Conservation (phyloP, 1,140 invertebrate species). For the Drosophila miranda region DNA sequence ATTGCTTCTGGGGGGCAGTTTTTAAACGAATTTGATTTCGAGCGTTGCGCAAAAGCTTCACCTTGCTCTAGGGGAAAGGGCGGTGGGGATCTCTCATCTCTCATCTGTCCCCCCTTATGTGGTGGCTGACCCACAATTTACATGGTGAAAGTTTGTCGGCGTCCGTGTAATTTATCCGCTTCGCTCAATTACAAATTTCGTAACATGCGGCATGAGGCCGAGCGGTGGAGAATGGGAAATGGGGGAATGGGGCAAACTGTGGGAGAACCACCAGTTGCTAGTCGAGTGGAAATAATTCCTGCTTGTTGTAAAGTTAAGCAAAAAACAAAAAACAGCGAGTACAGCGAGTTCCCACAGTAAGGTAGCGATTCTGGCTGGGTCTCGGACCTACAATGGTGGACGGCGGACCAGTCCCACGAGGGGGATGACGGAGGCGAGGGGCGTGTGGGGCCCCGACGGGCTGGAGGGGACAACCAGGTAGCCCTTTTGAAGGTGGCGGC, state of each 20-base stretch:
- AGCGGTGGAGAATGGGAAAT: neutral
- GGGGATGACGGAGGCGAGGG: too few species aligned
- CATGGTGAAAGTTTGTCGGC: constrained; percentile 64
- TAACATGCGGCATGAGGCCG: constrained; percentile 27
- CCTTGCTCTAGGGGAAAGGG: constrained; percentile 27
- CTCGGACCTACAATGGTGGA: too few species aligned
- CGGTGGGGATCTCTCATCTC: neutral
- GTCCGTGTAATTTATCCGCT: constrained; percentile 65
- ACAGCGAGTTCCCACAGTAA: constrained; percentile 4
- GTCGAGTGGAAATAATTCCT: neutral
- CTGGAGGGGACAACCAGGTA: too few species aligned
- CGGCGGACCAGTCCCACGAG: too few species aligned
- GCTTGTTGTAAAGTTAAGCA: too few species aligned
- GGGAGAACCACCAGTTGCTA: neutral
- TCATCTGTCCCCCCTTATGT: constrained; percentile 23
- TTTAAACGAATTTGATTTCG: constrained; percentile 68
- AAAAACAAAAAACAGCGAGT: neutral
- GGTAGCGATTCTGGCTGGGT: too few species aligned
- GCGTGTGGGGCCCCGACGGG: too few species aligned
- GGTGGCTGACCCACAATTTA: constrained; percentile 52
- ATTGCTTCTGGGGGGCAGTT: constrained; percentile 13
- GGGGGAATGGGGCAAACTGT: neutral
- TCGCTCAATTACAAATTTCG: constrained; percentile 60
- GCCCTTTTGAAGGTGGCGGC: too few species aligned
- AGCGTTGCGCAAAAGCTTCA: constrained; percentile 64